Evolutionary conservation across 2,797 vertebrate genomes (phyloP), one percentile per base, ranked within the genome.

Genomic region (Ficedula albicollis): DNA sequence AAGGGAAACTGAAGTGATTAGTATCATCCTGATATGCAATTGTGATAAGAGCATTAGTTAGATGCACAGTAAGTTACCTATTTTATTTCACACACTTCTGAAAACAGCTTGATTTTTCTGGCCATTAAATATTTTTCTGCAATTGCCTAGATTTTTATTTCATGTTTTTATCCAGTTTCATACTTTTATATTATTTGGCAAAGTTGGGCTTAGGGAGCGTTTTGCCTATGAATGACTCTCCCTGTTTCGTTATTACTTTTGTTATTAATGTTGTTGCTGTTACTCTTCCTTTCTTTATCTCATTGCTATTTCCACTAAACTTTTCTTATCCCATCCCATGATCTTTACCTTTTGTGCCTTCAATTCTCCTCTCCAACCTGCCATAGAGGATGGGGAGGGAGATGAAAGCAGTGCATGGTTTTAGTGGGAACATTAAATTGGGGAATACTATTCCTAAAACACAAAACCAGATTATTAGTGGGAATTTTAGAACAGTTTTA

Each of bases 401-500:
- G 18, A 12, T 48, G 27, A 10, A 62, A 62, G 30, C 14, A 48
- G 25, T 9, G 34, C 56, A 21, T 19, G 27, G 19, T 49, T 56
- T 79, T n/a, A 43, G 15, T n/a, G 58, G 13, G 13, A 64, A 19
- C 3, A n/a, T 29, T 58, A 29, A 41, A 72, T 1, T 58, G 23
- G 23, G 38, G 11, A 43, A 79, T 44, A 15, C 13, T 23, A 38
- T 58, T 66, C n/a, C 36, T n/a, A 20, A 72, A 73, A 23, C n/a
- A 51, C 0, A 0, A 43, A 15, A 32, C 64, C 22, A 14, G 12
- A 76, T 72, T 76, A 72, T 39, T 15, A 58, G 5, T 8, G 6
- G n/a, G 26, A 60, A 62, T 83, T 88, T 92, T 62, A 93, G 38
- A 84, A 72, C 30, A 67, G 30, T 83, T 84, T 87, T 85, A 86